Evolutionary conservation across 2,113 vertebrate species (phyloP).

Genomic region (Progne subis): DNA sequence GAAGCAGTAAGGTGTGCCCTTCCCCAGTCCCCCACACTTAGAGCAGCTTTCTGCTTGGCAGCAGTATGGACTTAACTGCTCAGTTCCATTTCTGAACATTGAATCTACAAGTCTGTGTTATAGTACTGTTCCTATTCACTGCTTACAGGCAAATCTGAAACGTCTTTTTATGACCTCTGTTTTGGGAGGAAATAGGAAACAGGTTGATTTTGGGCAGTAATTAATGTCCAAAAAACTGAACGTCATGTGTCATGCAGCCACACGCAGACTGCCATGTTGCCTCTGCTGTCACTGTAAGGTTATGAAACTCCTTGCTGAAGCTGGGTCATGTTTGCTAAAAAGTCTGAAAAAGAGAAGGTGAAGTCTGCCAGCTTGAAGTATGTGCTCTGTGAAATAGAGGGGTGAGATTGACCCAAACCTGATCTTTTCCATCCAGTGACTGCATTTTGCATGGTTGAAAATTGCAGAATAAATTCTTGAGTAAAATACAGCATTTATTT

Average conservation of each 20-base stretch:
- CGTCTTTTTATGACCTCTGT: not conserved
- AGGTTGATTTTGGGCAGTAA: not conserved
- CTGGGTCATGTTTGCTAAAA: not conserved
- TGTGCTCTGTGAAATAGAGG: not conserved
- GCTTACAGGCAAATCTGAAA: not conserved
- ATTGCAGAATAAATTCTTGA: not conserved
- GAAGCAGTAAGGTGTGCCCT: not conserved
- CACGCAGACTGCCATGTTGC: not conserved
- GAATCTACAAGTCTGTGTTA: not conserved
- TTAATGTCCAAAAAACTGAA: not conserved
- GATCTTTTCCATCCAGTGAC: not conserved
- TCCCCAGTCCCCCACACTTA: not conserved
- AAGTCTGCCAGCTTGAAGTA: not conserved
- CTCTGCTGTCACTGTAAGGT: not conserved
- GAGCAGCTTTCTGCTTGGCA: not conserved
- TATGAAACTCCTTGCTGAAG: not conserved
- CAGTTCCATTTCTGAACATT: not conserved
- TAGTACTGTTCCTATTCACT: not conserved
- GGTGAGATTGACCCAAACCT: not conserved
- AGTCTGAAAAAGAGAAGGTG: not conserved
- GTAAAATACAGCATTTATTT: not conserved
- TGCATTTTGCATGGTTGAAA: not conserved
- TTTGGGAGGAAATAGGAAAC: not conserved
- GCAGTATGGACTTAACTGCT: not conserved
- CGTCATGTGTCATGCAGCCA: not conserved